Conservation (phyloP, 2,797 vertebrate species). For the Poecilia wingei region DNA sequence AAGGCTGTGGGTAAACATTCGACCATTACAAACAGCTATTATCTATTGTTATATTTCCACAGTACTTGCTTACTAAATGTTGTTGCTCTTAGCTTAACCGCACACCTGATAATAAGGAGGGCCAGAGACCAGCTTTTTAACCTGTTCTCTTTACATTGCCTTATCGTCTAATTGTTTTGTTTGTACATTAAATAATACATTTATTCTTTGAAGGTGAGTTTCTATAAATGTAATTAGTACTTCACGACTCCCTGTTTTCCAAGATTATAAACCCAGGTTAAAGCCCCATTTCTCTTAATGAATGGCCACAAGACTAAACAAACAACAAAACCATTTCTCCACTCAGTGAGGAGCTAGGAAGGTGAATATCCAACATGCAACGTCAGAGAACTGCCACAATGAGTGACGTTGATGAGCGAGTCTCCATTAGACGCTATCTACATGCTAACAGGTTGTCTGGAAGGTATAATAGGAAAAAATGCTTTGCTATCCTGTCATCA, state of each 20-base stretch:
- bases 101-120: neutral
- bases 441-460: neutral
- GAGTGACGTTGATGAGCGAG: neutral
- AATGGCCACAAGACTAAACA: neutral
- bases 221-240: neutral
- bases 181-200: neutral
- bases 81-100: neutral
- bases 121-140: neutral
- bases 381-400: neutral
- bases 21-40: neutral
- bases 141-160: neutral
- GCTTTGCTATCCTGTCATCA: neutral
- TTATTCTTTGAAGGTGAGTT: neutral
- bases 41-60: neutral
- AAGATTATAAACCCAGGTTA: neutral
- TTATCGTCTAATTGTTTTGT: neutral
- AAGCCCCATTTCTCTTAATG: neutral
- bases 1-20: conserved; percentile 1
- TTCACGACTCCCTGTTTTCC: neutral
- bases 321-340: neutral
- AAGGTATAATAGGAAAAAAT: neutral
- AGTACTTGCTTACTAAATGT: neutral
- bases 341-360: neutral
- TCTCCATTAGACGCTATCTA: neutral
- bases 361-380: neutral